phyloP scores from a whole-genome alignment of 2,888 invertebrate genomes.

The Microctonus hyperodae region DNA sequence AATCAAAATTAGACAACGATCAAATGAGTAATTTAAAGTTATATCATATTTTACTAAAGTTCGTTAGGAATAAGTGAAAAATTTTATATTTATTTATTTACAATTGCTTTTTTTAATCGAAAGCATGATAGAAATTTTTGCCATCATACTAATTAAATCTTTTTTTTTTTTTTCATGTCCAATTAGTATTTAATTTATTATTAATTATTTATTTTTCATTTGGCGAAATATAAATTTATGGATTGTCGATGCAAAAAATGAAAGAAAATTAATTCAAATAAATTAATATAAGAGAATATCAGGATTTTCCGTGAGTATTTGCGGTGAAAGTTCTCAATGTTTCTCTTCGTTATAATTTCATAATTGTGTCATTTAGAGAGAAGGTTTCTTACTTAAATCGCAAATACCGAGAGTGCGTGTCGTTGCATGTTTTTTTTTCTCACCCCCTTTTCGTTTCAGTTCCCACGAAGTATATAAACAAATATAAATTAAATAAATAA shows the following conservation, averaged over 20 bases:
- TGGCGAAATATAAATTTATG: background rate
- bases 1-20: background rate
- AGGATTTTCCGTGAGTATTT: background rate
- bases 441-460: background rate
- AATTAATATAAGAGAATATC: background rate
- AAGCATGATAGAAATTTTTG: background rate
- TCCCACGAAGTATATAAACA: too few relatives aligned
- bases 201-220: background rate
- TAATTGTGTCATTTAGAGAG: background rate
- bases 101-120: background rate
- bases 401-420: background rate
- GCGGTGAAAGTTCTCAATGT: background rate
- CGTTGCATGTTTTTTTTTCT: background rate
- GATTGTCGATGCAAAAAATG: background rate
- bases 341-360: background rate
- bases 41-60: background rate
- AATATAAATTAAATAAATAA: too few relatives aligned
- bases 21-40: background rate
- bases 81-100: background rate
- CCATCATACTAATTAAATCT: background rate
- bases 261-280: background rate
- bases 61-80: background rate
- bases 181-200: background rate
- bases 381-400: background rate
- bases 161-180: background rate